Evolutionary conservation across 2,797 vertebrate genomes (phyloP), one percentile per base, ranked within the genome.

Genomic region (Gastrophryne carolinensis): DNA sequence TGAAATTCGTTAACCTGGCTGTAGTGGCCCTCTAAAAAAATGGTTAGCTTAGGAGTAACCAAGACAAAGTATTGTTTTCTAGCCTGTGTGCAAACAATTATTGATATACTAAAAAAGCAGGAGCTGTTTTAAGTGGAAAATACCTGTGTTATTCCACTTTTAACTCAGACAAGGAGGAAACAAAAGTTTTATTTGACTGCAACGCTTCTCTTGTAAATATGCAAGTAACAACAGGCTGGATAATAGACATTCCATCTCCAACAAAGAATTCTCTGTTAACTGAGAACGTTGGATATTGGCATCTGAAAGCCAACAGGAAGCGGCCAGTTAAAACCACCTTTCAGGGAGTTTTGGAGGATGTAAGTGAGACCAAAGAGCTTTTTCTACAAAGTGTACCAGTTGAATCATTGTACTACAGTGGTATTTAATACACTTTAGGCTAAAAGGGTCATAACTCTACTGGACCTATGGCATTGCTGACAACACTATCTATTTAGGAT

Each of bases 211-310:
- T 39, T 58, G 26, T 44, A 17, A 58, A 39, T 58, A 47, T 58
- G 23, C 30, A 24, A 58, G 27, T 47, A 58, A 71, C 41, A 71
- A 60, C 35, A 44, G 72, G 30, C 32, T 5, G 61, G 24, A 66
- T 44, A 65, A 66, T 56, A 66, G 61, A 57, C 53, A 37, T 32
- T 56, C 32, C 24, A 50, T 1, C 15, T 29, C 1, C 17, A 21
- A 74, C 63, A 74, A 74, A 49, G 53, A 49, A 23, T 15, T 13
- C 62, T 60, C 63, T 74, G 47, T 74, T 5, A 15, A 27, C 8
- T 68, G 49, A 56, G 58, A 72, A 30, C 32, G n/a, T 41, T 5
- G 5, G 44, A 27, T 47, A 26, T 15, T 19, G 13, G 35, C 52
- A 15, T 34, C 12, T 62, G 32, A 23, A 9, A 39, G 35, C 17